Evolutionary conservation across 2,888 invertebrate species (phyloP).

Genomic region (Nudaria mundana): DNA sequence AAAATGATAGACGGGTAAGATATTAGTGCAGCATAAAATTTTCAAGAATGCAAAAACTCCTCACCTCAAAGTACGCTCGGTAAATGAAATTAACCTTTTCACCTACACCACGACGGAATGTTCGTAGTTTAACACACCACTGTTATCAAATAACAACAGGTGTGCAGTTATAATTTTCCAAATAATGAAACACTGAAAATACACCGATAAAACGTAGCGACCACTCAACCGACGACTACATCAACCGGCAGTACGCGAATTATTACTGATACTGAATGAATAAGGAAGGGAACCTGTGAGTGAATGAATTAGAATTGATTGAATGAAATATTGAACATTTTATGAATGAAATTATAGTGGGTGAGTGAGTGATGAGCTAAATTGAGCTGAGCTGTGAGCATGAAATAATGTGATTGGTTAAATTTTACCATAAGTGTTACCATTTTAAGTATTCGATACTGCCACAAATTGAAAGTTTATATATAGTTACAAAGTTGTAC

Average conservation of each 20-base stretch:
- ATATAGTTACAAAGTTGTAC: no score
- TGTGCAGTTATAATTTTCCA: constrained; percentile 34
- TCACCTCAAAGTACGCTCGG: constrained; percentile 65
- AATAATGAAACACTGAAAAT: constrained; percentile 49
- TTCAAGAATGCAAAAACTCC: constrained; percentile 43
- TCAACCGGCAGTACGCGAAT: constrained; percentile 60
- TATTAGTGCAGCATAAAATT: constrained; percentile 36
- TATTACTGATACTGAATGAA: no score
- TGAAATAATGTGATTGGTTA: constrained; percentile 8
- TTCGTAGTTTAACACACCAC: constrained; percentile 61
- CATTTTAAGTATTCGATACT: neutral
- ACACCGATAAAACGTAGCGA: constrained; percentile 66
- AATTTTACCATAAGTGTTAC: neutral
- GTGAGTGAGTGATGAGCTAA: constrained; percentile 5
- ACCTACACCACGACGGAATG: constrained; percentile 47
- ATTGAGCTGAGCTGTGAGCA: no score
- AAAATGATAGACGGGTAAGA: constrained; percentile 33
- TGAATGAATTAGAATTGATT: constrained; percentile 1
- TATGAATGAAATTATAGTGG: no score
- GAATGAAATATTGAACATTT: no score
- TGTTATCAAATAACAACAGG: constrained; percentile 44
- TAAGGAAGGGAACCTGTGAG: no score
- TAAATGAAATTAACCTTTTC: constrained; percentile 52
- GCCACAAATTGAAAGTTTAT: neutral
- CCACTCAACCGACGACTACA: constrained; percentile 63